Base-by-base conservation (phyloP, 2,888 invertebrate genomes). In the Exephanes ischioxanthus region DNA sequence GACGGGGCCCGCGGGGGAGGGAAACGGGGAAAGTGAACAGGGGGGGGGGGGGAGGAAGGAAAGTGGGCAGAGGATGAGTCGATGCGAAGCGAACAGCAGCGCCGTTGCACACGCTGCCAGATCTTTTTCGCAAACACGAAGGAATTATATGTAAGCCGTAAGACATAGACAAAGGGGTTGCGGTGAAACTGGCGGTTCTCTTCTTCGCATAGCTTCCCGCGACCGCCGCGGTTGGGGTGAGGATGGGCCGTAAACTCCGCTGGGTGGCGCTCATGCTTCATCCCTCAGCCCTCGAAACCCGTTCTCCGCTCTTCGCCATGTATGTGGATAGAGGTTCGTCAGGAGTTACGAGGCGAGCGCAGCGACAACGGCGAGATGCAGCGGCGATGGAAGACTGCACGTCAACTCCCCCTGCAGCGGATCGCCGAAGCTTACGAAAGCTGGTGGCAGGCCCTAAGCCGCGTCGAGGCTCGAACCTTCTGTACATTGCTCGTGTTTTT, bases 91-190 rank as follows among this genome's bases (percentile, higher is more conserved):
- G 63, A 63, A 63, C 63, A 63, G 80, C 77, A 83, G 53, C 83
- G 73, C 48, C 80, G 72, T 63, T 80, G 79, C 81, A 82, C 70
- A 84, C 86, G 75, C 66, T 71, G 76, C 67, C 70, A 77, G 89
- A 94, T 93, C 94, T 93, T 93, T 96, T 95, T 94, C 94, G 95
- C 95, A 95, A 95, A 95, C 94, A 95, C 94, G 84, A 86, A 84
- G 95, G 95, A 95, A 95, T 95, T 95, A 95, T 94, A 95, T 95
- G 95, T 95, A 95, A 95, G 95, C 95, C 95, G 94, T 95, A 95
- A 95, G 94, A 93, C 94, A 93, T 92, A 93, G 94, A 94, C 94
- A 94, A 94, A 94, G 92, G 93, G 86, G 55, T 76, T 76, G 88
- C 86, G 84, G 86, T 41, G 67, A 16, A 85, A 71, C 66, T 33